These are phyloP conservation scores for Esox masquinongy DNA, from an alignment of 2,797 vertebrate species.

Conservation along the genomic window DNA sequence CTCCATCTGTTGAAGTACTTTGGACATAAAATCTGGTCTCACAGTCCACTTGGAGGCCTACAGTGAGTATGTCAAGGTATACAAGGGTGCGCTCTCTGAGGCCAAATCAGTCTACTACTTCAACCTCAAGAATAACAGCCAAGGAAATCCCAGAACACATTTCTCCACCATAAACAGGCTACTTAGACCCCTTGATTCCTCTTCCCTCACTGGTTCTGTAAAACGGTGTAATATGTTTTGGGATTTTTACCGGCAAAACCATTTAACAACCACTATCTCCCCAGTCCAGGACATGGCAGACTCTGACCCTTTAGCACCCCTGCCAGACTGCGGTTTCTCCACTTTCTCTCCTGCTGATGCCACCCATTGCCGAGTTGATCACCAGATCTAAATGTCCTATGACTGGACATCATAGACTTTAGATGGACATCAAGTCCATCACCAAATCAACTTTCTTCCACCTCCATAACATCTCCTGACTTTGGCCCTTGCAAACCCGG, in stretches of 20 bases:
- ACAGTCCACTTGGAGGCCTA: constrained; percentile 1
- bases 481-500: too few species aligned
- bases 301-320: background rate
- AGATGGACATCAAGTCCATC: too few species aligned
- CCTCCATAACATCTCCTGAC: too few species aligned
- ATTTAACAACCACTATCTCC: too few species aligned
- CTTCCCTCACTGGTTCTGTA: background rate
- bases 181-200: background rate
- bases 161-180: constrained; percentile 11
- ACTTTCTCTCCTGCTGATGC: background rate
- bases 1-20: background rate
- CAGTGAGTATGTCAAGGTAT: constrained; percentile 8
- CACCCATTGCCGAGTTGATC: too few species aligned
- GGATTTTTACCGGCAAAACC: background rate
- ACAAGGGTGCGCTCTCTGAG: constrained; percentile 1
- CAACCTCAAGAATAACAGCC: background rate
- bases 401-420: too few species aligned
- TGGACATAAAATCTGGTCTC: background rate
- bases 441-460: too few species aligned
- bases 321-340: background rate
- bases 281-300: too few species aligned
- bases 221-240: background rate
- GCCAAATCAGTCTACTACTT: constrained; percentile 3
- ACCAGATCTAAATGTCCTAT: background rate
- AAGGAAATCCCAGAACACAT: too few species aligned